Percentiles rank a stretch among this genome's conserved stretches.
Conservation (phyloP, 2,888 invertebrate species). For the Pandemis cinnamomeana region DNA sequence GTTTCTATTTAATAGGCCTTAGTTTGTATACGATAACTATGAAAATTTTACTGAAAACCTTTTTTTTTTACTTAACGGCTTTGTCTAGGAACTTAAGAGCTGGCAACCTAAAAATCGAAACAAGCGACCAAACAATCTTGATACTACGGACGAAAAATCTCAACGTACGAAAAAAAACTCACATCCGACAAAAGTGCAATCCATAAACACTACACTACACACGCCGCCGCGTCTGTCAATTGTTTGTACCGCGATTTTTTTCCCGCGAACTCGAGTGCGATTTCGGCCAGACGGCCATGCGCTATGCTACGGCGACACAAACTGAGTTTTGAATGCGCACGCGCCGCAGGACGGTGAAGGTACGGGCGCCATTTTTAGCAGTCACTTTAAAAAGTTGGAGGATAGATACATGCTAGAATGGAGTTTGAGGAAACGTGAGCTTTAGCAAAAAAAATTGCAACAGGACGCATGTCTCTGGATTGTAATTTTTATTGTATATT, state of each 20-base stretch:
- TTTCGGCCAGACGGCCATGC: conserved; percentile 66
- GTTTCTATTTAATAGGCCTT: background rate
- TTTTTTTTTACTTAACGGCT: background rate
- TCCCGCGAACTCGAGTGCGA: background rate
- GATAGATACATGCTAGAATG: background rate
- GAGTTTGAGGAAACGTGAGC: too few species aligned
- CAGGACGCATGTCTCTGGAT: too few species aligned
- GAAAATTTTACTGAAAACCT: background rate
- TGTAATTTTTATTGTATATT: too few species aligned
- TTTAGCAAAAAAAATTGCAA: too few species aligned
- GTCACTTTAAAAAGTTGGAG: conserved; percentile 44
- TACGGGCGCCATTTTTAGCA: conserved; percentile 57
- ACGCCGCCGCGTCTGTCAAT: background rate
- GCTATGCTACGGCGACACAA: conserved; percentile 76
- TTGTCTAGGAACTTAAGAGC: conserved; percentile 26
- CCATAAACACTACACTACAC: conserved; percentile 73
- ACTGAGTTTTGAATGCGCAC: conserved; percentile 81
- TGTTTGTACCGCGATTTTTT: conserved; percentile 7
- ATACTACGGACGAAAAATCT: conserved; percentile 74
- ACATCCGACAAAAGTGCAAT: conserved; percentile 71
- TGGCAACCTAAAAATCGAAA: background rate
- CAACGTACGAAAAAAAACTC: conserved; percentile 65
- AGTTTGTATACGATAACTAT: background rate
- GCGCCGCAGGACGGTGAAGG: conserved; percentile 75
- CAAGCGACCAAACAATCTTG: background rate